A percentile compares a stretch with the other conserved stretches of the same genome.
Conservation (phyloP, 2,888 invertebrate genomes). For the Chaetoderma sp. region DNA sequence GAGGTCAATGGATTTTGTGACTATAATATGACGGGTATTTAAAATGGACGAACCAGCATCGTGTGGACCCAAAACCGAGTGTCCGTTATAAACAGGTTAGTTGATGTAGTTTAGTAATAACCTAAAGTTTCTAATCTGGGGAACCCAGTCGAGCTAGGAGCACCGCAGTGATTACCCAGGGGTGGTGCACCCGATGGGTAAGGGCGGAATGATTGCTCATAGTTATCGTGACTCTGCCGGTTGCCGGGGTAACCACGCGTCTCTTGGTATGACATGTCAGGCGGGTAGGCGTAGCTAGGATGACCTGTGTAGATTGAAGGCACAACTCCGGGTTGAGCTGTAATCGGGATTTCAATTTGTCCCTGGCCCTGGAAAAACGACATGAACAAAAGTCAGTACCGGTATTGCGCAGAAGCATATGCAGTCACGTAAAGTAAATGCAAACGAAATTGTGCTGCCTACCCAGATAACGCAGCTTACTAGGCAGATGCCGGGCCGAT, state of each 20-base stretch:
- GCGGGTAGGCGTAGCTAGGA: conserved; percentile 65
- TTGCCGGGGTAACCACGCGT: conserved; percentile 62
- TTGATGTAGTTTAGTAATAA: too few relatives aligned
- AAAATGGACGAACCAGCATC: too few relatives aligned
- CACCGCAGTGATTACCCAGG: conserved; percentile 58
- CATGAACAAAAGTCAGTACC: not conserved
- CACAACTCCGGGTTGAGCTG: conserved; percentile 57
- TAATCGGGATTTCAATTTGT: conserved; percentile 54
- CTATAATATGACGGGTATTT: too few relatives aligned
- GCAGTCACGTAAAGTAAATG: too few relatives aligned
- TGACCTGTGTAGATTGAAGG: conserved; percentile 68
- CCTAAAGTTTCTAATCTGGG: conserved; percentile 39
- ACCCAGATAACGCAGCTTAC: too few relatives aligned
- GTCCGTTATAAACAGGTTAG: too few relatives aligned
- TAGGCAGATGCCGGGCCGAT: too few relatives aligned
- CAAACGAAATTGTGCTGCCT: too few relatives aligned
- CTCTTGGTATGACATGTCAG: conserved; percentile 58
- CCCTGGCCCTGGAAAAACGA: conserved; percentile 58
- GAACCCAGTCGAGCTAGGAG: conserved; percentile 63
- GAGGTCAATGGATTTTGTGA: too few relatives aligned
- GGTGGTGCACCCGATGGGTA: conserved; percentile 66
- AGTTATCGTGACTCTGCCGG: conserved; percentile 34
- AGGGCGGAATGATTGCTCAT: conserved; percentile 34
- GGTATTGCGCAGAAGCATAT: too few relatives aligned
- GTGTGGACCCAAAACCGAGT: too few relatives aligned